These are phyloP conservation scores for Sitobion miscanthi DNA, from an alignment of 1,140 invertebrate genomes.

Conservation along the genomic window DNA sequence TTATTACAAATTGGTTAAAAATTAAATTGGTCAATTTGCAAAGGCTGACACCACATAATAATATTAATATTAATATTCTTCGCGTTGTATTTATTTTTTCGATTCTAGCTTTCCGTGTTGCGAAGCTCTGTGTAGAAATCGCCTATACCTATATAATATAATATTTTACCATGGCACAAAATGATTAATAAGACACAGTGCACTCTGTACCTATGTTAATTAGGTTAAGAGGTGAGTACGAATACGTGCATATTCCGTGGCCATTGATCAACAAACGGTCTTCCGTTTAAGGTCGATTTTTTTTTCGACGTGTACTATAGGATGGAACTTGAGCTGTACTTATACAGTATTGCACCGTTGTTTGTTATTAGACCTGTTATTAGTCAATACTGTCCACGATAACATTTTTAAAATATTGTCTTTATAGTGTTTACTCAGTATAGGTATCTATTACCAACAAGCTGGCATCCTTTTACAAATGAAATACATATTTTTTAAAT, in stretches of 20 bases:
- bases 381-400: background rate
- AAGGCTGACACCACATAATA: background rate
- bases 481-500: background rate
- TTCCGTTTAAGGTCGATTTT: background rate
- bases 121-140: background rate
- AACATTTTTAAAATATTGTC: background rate
- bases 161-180: background rate
- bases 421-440: background rate
- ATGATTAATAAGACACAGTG: background rate
- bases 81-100: background rate
- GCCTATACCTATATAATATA: too few relatives aligned
- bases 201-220: conserved; percentile 2
- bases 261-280: background rate
- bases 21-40: background rate
- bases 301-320: background rate
- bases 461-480: background rate
- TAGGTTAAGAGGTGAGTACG: background rate
- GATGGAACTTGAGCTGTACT: background rate
- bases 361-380: background rate
- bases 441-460: background rate
- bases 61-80: background rate
- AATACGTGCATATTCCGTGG: background rate
- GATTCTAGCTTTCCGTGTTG: background rate
- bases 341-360: background rate
- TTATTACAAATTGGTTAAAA: background rate